Evolutionary conservation across 2,888 invertebrate species (phyloP), one percentile per base, ranked within the genome.

Genomic region (Sphinx pinastri): DNA sequence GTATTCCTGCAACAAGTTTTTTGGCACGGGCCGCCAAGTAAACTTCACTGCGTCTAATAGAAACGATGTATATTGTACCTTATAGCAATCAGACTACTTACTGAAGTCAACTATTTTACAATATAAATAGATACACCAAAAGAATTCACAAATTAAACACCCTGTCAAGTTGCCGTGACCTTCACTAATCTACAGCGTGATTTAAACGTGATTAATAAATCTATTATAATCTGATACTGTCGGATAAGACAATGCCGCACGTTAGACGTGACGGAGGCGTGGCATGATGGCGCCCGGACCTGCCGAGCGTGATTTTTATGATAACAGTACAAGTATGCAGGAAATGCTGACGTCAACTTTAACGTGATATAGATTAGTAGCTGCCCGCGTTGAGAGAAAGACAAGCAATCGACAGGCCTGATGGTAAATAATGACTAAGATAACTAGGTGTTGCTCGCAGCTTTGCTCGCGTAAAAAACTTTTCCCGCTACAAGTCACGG

Each of bases 221-320:
- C 38, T 2, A 14, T 47, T 45, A 16, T 60, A 60, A 60, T 60
- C 60, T 14, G 60, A 60, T 60, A 60, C 16, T 38, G 45, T 45
- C 14, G 45, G 60, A 60, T 60, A 60, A 25, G 57, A n/a, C 60
- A 45, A 60, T 45, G 60, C 59, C 10, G 38, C 4, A 10, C 60
- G 16, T 16, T 10, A 16, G 45, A n/a, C 45, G 45, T 11, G 45
- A 45, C 12, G 57, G 25, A 10, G 57, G 57, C 57, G 47, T 45
- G 60, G 60, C 38, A 7, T 31, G 10, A 14, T 45, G 45, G 16
- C 60, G 11, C 12, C 3, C 16, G 8, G n/a, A 8, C 1, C 11
- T 25, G 12, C 19, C 11, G 5, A 25, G 19, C 57, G 57, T 45
- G 12, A 4, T 47, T 5, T 60, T 60, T 47, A 59, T n/a, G 60